Base-by-base conservation (phyloP, 2,113 vertebrate species). In the Cheirogaleus medius region DNA sequence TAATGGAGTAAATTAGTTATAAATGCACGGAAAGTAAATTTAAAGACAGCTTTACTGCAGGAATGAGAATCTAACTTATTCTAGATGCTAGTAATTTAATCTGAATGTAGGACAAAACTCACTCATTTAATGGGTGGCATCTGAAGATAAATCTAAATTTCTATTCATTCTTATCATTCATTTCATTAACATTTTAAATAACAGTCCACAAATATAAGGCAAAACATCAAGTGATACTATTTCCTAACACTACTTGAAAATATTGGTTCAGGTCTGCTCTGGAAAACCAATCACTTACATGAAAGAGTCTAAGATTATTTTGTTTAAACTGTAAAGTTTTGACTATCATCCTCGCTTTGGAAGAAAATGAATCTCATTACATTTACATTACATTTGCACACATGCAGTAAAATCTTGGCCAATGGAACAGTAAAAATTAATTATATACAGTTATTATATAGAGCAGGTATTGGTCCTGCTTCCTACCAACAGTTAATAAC, bases 151-250 rank as follows among this genome's bases (percentile, higher is more conserved):
- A 76, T 86, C 32, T 52, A 94, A 86, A 82, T 68, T 93, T 95
- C 37, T 78, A 91, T 69, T 37, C 7, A 90, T 74, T 64, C 87
- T n/a, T 83, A 71, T 25, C 23, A 68, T 60, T 87, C 47, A 71
- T 58, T 92, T 85, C 56, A 86, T 52, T 77, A 54, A 60, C 60
- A 92, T 74, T 90, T 68, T 91, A 91, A 93, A 54, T 81, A 93
- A 44, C 18, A 81, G 49, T 58, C 29, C 34, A 80, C 15, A 80
- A 82, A 90, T 60, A 86, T 54, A 95, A 39, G 44, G 92, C 34
- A 77, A 94, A 89, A 52, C 15, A 88, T 32, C 88, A 34, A 86
- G 9, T 27, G n/a, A 60, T 68, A 71, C 18, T 34, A 71, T 56
- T 93, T 77, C 34, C 66, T 76, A 87, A 87, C n/a, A 87, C 34